phyloP scores from a whole-genome alignment of 2,113 vertebrate genomes.

The Fregata magnificens region DNA sequence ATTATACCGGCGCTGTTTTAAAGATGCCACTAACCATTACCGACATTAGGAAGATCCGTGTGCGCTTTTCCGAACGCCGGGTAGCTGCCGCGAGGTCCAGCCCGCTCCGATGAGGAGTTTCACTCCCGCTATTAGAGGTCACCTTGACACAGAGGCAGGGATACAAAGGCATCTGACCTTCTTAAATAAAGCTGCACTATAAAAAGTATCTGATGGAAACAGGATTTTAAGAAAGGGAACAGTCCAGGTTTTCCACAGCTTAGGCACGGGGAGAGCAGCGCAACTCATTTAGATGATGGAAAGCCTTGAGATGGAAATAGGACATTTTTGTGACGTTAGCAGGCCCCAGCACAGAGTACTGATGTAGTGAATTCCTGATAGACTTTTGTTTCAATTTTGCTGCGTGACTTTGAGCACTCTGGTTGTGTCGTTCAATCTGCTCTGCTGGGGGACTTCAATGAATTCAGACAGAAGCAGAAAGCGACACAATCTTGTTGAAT shows the following conservation, averaged over 20 bases:
- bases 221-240: background rate
- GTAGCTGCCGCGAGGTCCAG: background rate
- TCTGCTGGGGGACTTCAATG: background rate
- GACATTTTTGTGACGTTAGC: background rate
- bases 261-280: background rate
- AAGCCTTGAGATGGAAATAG: slow-evolving; percentile 15
- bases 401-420: background rate
- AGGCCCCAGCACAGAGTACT: background rate
- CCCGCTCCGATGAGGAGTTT: background rate
- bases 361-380: slow-evolving; percentile 18
- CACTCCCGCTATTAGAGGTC: background rate
- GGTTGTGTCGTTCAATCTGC: background rate
- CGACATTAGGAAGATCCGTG: background rate
- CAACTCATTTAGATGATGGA: slow-evolving; percentile 24
- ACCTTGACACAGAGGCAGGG: background rate
- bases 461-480: slow-evolving; percentile 10
- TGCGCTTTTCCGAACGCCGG: background rate
- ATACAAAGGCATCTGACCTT: background rate
- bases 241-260: background rate
- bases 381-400: slow-evolving; percentile 40
- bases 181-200: background rate
- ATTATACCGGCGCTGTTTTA: background rate
- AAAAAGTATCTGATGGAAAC: background rate
- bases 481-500: background rate
- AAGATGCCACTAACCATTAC: background rate